phyloP scores from a whole-genome alignment of 53 echinoderm and acorn worm species.

The Holothuria leucospilota region DNA sequence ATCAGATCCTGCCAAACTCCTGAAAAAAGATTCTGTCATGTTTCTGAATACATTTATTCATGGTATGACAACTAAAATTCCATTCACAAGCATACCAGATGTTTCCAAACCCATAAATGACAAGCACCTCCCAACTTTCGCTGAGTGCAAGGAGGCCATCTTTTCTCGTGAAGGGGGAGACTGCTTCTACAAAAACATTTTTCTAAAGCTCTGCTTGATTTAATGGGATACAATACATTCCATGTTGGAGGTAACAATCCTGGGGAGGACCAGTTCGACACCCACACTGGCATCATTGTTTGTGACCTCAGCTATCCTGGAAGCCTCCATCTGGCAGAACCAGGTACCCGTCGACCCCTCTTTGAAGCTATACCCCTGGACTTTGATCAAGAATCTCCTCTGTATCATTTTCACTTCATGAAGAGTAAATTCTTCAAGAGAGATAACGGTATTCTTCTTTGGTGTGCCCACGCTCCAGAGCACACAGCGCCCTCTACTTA shows the following conservation, averaged over 20 bases:
- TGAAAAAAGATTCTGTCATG: too few species aligned
- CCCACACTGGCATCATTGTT: conserved; percentile 42
- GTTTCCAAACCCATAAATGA: too few species aligned
- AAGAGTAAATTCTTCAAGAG: conserved; percentile 39
- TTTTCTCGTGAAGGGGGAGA: conserved; percentile 44
- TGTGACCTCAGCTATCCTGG: conserved; percentile 37
- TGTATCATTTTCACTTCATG: conserved; percentile 50
- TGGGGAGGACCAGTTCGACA: conserved; percentile 17
- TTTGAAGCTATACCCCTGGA: conserved; percentile 57
- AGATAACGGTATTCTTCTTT: conserved; percentile 15
- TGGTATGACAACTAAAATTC: too few species aligned
- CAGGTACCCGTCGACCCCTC: conserved; percentile 40
- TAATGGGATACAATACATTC: conserved; percentile 36
- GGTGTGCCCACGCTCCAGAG: neutral
- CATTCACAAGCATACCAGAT: too few species aligned
- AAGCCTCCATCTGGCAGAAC: conserved; percentile 37
- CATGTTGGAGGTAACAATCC: conserved; percentile 36
- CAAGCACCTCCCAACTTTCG: neutral
- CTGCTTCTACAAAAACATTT: conserved; percentile 52
- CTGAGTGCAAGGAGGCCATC: conserved; percentile 43
- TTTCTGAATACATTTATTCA: too few species aligned
- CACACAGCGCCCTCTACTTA: neutral
- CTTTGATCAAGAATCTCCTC: conserved; percentile 53
- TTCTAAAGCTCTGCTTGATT: conserved; percentile 24
- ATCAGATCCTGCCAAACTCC: too few species aligned